Percentiles rank a stretch among this genome's conserved stretches.
These are phyloP conservation scores for Laspeyria flexula DNA, from an alignment of 2,888 invertebrate genomes.

Conservation along the genomic window DNA sequence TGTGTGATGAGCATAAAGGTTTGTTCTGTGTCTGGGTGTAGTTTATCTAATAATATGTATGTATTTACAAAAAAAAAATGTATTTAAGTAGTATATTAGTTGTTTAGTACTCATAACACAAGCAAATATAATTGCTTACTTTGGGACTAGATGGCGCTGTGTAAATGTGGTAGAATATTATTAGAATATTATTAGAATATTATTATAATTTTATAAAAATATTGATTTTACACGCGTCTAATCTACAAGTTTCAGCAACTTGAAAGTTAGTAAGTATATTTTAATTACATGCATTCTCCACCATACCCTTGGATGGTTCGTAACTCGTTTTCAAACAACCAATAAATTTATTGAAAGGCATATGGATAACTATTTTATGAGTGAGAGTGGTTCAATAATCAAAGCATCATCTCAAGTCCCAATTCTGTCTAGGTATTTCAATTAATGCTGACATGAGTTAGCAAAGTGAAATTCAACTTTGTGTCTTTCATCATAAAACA, in stretches of 20 bases:
- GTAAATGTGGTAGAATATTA: too few relatives aligned
- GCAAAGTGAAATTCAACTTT: slow-evolving; percentile 5
- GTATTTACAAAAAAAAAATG: too few relatives aligned
- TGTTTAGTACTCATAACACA: too few relatives aligned
- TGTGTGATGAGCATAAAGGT: too few relatives aligned
- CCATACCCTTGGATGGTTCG: not conserved
- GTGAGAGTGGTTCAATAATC: slow-evolving; percentile 28
- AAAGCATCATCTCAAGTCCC: slow-evolving; percentile 21
- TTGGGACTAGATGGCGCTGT: too few relatives aligned
- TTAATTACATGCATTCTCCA: slow-evolving; percentile 20
- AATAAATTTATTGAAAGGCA: slow-evolving; percentile 15
- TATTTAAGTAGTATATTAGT: too few relatives aligned
- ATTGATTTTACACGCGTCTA: too few relatives aligned
- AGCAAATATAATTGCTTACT: too few relatives aligned
- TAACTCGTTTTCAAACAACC: slow-evolving; percentile 14
- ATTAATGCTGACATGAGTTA: slow-evolving; percentile 11
- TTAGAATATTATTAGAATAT: too few relatives aligned
- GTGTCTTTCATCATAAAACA: not conserved
- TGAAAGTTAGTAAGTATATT: slow-evolving; percentile 5
- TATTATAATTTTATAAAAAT: too few relatives aligned
- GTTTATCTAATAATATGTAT: too few relatives aligned
- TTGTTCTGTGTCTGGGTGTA: too few relatives aligned
- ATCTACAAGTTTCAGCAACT: not conserved
- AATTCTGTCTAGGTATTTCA: slow-evolving; percentile 17
- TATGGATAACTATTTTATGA: slow-evolving; percentile 9